Percentiles rank a stretch among this genome's conserved stretches.
phyloP scores from a whole-genome alignment of 2,888 invertebrate species.

The Callinectes sapidus region DNA sequence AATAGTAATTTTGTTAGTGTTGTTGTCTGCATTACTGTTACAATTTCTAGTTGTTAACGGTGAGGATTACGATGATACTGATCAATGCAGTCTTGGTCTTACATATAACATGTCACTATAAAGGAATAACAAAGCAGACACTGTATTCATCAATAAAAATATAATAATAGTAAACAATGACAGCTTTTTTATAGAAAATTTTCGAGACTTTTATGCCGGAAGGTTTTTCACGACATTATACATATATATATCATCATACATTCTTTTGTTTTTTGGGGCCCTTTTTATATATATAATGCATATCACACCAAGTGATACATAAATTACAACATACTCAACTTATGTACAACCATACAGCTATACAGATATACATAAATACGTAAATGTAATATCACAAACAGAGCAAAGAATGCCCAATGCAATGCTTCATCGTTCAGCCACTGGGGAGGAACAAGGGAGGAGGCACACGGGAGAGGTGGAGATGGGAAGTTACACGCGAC shows the following conservation, averaged over 20 bases:
- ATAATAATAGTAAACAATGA: not conserved
- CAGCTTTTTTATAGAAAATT: not conserved
- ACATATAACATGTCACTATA: not conserved
- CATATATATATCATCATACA: not conserved
- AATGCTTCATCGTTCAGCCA: not conserved
- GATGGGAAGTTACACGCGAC: not conserved
- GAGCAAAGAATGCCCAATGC: not conserved
- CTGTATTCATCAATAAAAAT: not conserved
- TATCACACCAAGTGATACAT: not conserved
- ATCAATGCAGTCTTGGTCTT: not conserved
- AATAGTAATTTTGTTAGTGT: not conserved
- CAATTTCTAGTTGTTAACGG: not conserved
- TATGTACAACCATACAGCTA: constrained; percentile 19
- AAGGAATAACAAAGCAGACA: not conserved
- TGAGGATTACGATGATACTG: not conserved
- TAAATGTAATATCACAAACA: constrained; percentile 13
- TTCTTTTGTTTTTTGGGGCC: not conserved
- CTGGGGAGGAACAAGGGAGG: not conserved
- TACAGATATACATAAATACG: constrained; percentile 33
- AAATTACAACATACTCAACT: constrained; percentile 2
- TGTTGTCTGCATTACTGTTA: not conserved
- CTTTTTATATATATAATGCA: not conserved
- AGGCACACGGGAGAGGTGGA: not conserved
- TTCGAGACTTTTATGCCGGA: not conserved
- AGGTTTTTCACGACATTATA: not conserved